phyloP scores from a whole-genome alignment of 2,888 invertebrate genomes.

The Tenthredo notha region DNA sequence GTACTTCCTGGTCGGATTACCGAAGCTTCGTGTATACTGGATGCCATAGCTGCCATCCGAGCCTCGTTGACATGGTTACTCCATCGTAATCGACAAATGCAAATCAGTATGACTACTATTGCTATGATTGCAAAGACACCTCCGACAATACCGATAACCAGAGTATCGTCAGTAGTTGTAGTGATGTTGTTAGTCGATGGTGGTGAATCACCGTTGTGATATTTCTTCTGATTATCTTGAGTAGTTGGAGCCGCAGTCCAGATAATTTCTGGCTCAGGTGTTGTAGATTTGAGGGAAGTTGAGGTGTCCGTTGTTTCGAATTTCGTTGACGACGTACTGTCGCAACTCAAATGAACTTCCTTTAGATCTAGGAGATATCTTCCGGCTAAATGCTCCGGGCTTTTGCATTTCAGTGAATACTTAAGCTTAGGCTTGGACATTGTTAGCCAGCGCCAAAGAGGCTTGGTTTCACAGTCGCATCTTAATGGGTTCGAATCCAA shows the following conservation, averaged over 20 bases:
- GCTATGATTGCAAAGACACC: slow-evolving; percentile 95
- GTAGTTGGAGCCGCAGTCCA: slow-evolving; percentile 91
- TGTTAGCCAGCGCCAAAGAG: slow-evolving; percentile 89
- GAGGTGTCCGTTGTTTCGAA: slow-evolving; percentile 77
- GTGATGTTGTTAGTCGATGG: slow-evolving; percentile 81
- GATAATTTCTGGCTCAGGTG: slow-evolving; percentile 92
- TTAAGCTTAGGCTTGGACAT: slow-evolving; percentile 74
- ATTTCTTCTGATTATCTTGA: slow-evolving; percentile 81
- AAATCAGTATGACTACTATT: slow-evolving; percentile 92
- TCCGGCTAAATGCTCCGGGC: slow-evolving; percentile 86
- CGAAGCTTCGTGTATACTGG: slow-evolving; percentile 74
- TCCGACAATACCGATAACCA: slow-evolving; percentile 97
- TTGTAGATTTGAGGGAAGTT: slow-evolving; percentile 80
- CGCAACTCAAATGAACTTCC: slow-evolving; percentile 91
- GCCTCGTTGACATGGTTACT: slow-evolving; percentile 78
- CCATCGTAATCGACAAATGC: slow-evolving; percentile 90
- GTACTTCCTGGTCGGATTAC: slow-evolving; percentile 73
- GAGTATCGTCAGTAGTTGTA: slow-evolving; percentile 91
- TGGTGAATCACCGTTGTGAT: slow-evolving; percentile 80
- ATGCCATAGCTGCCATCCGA: slow-evolving; percentile 71
- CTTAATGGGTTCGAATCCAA: slow-evolving; percentile 89
- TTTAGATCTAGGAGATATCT: slow-evolving; percentile 87
- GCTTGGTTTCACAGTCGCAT: slow-evolving; percentile 92
- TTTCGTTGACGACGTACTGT: slow-evolving; percentile 82
- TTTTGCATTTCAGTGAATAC: slow-evolving; percentile 83